Conservation (phyloP, 2,888 invertebrate genomes). For the Aquatica leii region DNA sequence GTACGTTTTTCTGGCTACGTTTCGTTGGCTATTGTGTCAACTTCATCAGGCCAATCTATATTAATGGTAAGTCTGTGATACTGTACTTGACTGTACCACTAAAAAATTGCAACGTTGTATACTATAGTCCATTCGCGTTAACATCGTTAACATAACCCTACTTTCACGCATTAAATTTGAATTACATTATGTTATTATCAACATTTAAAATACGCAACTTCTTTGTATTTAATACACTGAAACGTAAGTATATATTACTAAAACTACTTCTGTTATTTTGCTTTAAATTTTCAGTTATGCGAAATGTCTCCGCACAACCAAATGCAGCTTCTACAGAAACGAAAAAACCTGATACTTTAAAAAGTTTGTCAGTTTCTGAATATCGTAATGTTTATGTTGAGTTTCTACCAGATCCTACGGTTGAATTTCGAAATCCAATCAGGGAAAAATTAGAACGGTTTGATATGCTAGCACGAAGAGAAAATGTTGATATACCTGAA, state of each 20-base stretch:
- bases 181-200: not conserved
- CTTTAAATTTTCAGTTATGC: not conserved
- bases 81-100: no score
- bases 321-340: not conserved
- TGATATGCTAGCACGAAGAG: conserved; percentile 91
- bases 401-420: conserved; percentile 88
- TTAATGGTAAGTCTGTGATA: no score
- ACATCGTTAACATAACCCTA: no score
- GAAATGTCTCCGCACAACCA: not conserved
- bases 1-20: no score
- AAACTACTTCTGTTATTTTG: no score
- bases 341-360: not conserved
- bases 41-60: no score
- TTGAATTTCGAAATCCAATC: conserved; percentile 78
- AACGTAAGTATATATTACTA: not conserved
- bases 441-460: conserved; percentile 88
- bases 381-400: conserved; percentile 85
- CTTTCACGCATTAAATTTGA: no score
- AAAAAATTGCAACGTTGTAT: no score
- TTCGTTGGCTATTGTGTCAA: no score
- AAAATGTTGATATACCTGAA: conserved; percentile 89
- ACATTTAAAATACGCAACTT: not conserved
- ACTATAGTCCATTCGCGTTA: no score
- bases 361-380: conserved; percentile 55
- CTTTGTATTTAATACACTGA: not conserved